phyloP scores from a whole-genome alignment of 1,140 invertebrate species.

The Acromyrmex charruanus region DNA sequence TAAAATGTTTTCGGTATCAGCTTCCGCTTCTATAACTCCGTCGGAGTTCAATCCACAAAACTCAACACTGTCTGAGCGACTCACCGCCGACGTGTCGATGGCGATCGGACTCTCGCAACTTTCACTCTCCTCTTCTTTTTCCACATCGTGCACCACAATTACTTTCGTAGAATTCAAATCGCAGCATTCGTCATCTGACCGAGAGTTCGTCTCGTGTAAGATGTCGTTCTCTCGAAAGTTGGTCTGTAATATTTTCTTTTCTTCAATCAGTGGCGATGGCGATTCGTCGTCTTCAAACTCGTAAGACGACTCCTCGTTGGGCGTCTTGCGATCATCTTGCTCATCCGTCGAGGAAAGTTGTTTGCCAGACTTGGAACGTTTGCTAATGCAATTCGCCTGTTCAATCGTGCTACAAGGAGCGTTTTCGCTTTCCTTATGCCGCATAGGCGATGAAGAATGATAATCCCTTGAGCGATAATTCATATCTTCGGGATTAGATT shows the following conservation, averaged over 20 bases:
- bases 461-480: constrained; percentile 39
- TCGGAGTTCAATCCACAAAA: constrained; percentile 50
- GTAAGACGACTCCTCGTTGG: constrained; percentile 48
- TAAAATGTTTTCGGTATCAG: constrained; percentile 9
- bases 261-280: neutral
- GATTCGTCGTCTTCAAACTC: constrained; percentile 34
- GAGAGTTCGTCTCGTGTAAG: constrained; percentile 47
- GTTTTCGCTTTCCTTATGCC: constrained; percentile 31
- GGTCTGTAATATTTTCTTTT: constrained; percentile 73
- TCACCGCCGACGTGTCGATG: constrained; percentile 2
- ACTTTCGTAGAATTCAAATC: constrained; percentile 32
- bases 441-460: constrained; percentile 36
- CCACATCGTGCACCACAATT: constrained; percentile 41
- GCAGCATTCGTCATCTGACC: constrained; percentile 45
- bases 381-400: constrained; percentile 34
- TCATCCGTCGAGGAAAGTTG: constrained; percentile 26
- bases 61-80: constrained; percentile 46
- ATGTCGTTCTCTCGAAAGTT: constrained; percentile 60
- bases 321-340: constrained; percentile 6
- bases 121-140: constrained; percentile 58
- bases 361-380: constrained; percentile 49
- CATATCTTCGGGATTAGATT: constrained; percentile 45
- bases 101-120: constrained; percentile 6
- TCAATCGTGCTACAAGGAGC: neutral
- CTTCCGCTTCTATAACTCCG: constrained; percentile 15